Conservation (phyloP, 1,140 invertebrate genomes). For the Drosophila pallidifrons region DNA sequence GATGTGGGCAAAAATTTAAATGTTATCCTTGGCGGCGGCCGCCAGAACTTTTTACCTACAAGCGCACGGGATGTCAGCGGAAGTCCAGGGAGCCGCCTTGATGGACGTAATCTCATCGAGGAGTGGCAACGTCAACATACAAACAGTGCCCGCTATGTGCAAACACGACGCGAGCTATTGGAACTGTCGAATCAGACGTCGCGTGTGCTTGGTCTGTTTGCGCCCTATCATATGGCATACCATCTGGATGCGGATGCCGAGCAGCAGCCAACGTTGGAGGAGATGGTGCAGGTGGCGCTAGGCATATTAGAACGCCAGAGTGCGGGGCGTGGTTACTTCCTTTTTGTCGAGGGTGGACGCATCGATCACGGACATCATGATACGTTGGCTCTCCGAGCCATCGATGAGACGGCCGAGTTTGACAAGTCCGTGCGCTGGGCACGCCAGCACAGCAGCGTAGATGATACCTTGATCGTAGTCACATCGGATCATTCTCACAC, state of each 20-base stretch:
- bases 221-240: slow-evolving; percentile 86
- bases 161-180: slow-evolving; percentile 86
- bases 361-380: slow-evolving; percentile 92
- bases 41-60: slow-evolving; percentile 89
- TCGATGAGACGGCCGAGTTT: slow-evolving; percentile 90
- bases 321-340: slow-evolving; percentile 90
- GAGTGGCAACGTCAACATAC: slow-evolving; percentile 87
- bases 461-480: slow-evolving; percentile 89
- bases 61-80: slow-evolving; percentile 73
- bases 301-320: slow-evolving; percentile 88
- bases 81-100: slow-evolving; percentile 86
- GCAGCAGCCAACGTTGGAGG: slow-evolving; percentile 89
- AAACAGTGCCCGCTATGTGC: slow-evolving; percentile 87
- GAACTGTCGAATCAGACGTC: slow-evolving; percentile 83
- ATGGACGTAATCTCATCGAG: slow-evolving; percentile 90
- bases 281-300: slow-evolving; percentile 92
- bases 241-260: slow-evolving; percentile 86
- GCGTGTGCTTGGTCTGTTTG: slow-evolving; percentile 86
- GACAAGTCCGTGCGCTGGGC: slow-evolving; percentile 88
- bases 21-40: slow-evolving; percentile 91
- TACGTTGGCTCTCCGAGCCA: slow-evolving; percentile 87
- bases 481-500: slow-evolving; percentile 90
- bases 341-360: slow-evolving; percentile 89
- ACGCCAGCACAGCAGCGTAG: slow-evolving; percentile 86
- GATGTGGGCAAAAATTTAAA: slow-evolving; percentile 88